Evolutionary conservation across 2,888 invertebrate genomes (phyloP), one percentile per base, ranked within the genome.

Genomic region (Euplexia lucipara): DNA sequence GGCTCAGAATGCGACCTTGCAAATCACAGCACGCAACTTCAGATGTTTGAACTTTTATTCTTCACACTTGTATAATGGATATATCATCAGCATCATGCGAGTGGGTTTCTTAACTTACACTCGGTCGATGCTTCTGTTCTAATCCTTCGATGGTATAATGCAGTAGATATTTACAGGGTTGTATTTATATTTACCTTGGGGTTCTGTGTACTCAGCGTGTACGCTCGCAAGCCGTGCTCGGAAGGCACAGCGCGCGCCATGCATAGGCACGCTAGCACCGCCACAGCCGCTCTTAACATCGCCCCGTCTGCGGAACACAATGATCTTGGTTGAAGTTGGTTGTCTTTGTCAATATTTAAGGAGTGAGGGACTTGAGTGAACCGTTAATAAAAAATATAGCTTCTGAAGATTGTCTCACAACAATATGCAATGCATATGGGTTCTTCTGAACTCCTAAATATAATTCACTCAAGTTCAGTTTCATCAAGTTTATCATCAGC

Each of bases 241-340:
- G 91, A 86, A 76, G 92, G 92, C 90, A 93, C 92, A 81, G 91
- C 86, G 88, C 93, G 92, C 91, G 93, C 95, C 93, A 94, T 84
- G 89, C 90, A 91, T 77, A 95, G 94, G 92, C 95, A 95, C 94
- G 94, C 95, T 82, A 95, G 88, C 91, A 89, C 92, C 88, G 90
- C 91, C 86, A 89, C 91, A 70, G 85, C 90, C 86, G 87, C 91
- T 81, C 89, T 92, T 92, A 94, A 92, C 95, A 95, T 95, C 92
- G 94, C 95, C 94, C 90, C 82, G 90, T 86, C 93, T 95, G 88
- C 26, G 88, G 86, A 70, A 70, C 35, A 76, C 69, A 61, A 67
- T 65, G 57, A 49, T 56, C 45, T 72, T 52, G 64, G 51, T 62
- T 64, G 64, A 30, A 53, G 53, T 44, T 63, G 42, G 26, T 44